Percentiles rank a stretch among this genome's conserved stretches.
These are phyloP conservation scores for Synanthedon tipuliformis DNA, from an alignment of 2,888 invertebrate species.

Conservation along the genomic window DNA sequence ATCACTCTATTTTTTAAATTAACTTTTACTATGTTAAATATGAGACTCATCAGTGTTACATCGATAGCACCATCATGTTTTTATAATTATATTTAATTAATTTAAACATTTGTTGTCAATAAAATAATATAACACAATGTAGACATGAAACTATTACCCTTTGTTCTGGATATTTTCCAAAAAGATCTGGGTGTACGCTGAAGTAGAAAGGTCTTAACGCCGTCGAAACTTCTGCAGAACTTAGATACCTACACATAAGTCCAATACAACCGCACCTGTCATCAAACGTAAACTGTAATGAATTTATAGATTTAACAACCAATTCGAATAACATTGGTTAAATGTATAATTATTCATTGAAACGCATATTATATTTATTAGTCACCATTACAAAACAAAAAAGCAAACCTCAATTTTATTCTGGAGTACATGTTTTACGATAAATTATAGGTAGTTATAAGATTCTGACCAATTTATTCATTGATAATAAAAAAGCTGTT, in stretches of 20 bases:
- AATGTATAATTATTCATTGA: no score
- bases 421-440: slow-evolving; percentile 46
- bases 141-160: slow-evolving; percentile 68
- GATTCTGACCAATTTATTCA: no score
- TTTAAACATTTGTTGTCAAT: no score
- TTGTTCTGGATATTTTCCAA: slow-evolving; percentile 91
- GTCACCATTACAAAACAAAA: no score
- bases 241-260: slow-evolving; percentile 59
- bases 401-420: slow-evolving; percentile 44
- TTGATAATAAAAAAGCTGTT: background rate
- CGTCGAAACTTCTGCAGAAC: slow-evolving; percentile 87
- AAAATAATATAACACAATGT: slow-evolving; percentile 2
- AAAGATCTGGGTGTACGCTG: slow-evolving; percentile 94
- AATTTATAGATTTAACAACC: background rate
- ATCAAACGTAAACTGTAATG: background rate
- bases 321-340: no score
- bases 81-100: no score
- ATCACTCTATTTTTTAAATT: no score
- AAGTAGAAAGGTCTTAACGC: slow-evolving; percentile 95
- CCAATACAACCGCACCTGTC: slow-evolving; percentile 27
- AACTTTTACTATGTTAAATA: no score
- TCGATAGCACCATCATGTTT: no score
- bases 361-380: no score
- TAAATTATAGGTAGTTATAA: no score
- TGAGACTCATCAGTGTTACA: background rate